Base-by-base conservation (phyloP, 2,888 invertebrate genomes). In the Seira sanloemensis region DNA sequence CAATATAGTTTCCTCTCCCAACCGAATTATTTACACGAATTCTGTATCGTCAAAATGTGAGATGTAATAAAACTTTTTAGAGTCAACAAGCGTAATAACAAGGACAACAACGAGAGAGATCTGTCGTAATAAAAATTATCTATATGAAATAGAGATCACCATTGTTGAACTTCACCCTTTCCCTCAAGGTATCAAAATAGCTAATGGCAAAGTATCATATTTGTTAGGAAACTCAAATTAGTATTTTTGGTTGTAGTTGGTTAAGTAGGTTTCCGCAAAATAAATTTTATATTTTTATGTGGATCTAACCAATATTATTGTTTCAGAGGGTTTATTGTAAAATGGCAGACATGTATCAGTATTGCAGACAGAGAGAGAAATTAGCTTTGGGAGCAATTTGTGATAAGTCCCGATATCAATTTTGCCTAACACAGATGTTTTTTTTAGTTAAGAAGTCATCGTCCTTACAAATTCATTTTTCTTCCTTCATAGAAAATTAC, bases 31-130 rank as follows among this genome's bases (percentile, higher is more conserved):
- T 50, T 50, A 50, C 50, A 50, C 50, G 16, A 50, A 7, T n/a
- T n/a, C n/a, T 16, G 50, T 50, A 50, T 50, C n/a, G n/a, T 50
- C 12, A 50, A 50, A 50, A 50, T 50, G 50, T 50, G 50, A 37
- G 37, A 37, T 37, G 12, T 50, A 50, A 50, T 50, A 50, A 50
- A 54, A n/a, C 23, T 62, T 37, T 54, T 62, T 74, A 37, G 27
- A 76, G 76, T 76, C 76, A 76, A 67, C 76, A 76, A 76, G 76
- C 76, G 76, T 76, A 76, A 68, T 76, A 76, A 76, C 67, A 68
- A 76, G 67, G 68, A 67, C 76, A 76, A 76, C 76, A 68, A 76
- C 50, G 7, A 24, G 65, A 65, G 67, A 68, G 67, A 54, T 18
- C n/a, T 50, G 46, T 76, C 26, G 25, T 67, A 26, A 71, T 50